Evolutionary conservation across 1,140 invertebrate genomes (phyloP), one percentile per base, ranked within the genome.

Genomic region (Drosophila lacertosa): DNA sequence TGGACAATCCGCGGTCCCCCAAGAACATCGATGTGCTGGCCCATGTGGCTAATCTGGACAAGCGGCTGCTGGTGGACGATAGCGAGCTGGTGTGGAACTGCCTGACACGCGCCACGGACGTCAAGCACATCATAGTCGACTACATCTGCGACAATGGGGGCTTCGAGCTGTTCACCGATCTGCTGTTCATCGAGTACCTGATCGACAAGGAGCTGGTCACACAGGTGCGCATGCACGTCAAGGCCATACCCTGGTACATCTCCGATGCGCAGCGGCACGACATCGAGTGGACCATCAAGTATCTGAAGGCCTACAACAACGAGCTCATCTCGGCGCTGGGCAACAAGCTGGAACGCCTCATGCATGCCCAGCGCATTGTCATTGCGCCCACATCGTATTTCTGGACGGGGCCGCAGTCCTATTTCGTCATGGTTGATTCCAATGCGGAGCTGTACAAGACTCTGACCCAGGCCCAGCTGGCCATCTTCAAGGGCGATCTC

Each of bases 401-500:
- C 92, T 99, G 97, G 97, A 99, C 97, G 0, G 93, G 95, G 22
- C 97, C 98, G 0, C 95, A 95, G 81, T 93, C 95, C 47, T 99
- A 94, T 91, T 89, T 89, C 10, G 79, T 95, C 77, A 99, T 99
- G 97, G 92, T 94, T 79, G 89, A 91, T 18, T 90, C 93, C 6
- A 94, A 95, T 68, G 92, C 93, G n/a, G 83, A 93, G 1, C 90
- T 99, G 0, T 98, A 98, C 89, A 80, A 92, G 18, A 93, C 94
- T 66, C 92, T 99, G 1, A 91, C 93, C 15, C 76, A 94, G 89
- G 93, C 96, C 0, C 92, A 93, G 53, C 90, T 98, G 6, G 80
- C 97, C 1, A 94, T 99, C 74, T 98, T 99, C 91, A 99, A 99
- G 93, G 99, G 99, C 0, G 97, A 99, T 91, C 92, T 99, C 3